A percentile compares a stretch with the other conserved stretches of the same genome.
phyloP scores from a whole-genome alignment of 2,888 invertebrate species.

The Idaea aversata region DNA sequence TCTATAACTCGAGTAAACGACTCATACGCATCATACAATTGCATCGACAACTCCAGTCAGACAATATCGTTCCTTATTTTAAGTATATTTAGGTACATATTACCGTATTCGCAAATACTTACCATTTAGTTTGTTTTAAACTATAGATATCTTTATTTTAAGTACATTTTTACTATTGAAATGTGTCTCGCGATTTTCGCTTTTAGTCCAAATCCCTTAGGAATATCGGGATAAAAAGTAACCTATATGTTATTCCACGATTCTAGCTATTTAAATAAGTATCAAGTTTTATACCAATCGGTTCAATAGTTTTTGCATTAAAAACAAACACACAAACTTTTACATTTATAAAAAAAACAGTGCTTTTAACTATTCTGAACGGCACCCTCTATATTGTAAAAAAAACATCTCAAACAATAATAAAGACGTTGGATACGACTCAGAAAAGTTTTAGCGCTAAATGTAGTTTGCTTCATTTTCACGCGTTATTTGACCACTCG shows the following conservation, averaged over 20 bases:
- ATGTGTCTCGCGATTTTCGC: not conserved
- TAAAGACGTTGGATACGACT: not conserved
- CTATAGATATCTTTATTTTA: not conserved
- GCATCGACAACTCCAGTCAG: conserved; percentile 5
- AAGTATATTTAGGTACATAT: conserved; percentile 13
- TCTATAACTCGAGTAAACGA: conserved; percentile 62
- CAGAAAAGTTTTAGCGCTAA: not conserved
- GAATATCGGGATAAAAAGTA: too few relatives aligned
- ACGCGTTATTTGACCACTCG: not conserved
- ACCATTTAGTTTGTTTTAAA: not conserved
- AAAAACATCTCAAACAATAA: too few relatives aligned
- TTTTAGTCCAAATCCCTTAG: too few relatives aligned
- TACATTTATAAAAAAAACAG: too few relatives aligned
- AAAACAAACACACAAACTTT: too few relatives aligned
- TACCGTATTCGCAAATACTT: conserved; percentile 8
- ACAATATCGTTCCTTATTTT: conserved; percentile 11
- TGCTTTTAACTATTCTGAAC: too few relatives aligned
- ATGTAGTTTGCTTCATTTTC: not conserved
- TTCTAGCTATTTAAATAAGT: too few relatives aligned
- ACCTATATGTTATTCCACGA: too few relatives aligned
- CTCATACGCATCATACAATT: not conserved
- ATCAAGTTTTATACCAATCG: too few relatives aligned
- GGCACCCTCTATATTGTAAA: too few relatives aligned
- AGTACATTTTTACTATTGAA: not conserved
- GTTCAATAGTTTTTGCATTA: too few relatives aligned